phyloP scores from a whole-genome alignment of 2,797 vertebrate species.

The Gallinago nigripennis region DNA sequence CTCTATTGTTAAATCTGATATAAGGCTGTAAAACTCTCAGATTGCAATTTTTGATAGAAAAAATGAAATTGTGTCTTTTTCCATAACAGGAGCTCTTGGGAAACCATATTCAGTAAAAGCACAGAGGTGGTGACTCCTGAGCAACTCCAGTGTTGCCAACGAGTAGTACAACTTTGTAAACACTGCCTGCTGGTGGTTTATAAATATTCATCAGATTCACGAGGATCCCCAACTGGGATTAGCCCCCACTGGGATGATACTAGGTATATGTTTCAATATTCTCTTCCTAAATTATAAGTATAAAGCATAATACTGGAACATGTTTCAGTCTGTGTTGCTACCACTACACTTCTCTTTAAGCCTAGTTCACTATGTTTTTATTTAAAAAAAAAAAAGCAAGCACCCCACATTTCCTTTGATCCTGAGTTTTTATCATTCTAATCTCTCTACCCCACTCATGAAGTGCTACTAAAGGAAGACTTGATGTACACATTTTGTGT shows the following conservation, averaged over 20 bases:
- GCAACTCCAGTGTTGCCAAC: constrained; percentile 93
- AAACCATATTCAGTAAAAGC: constrained; percentile 91
- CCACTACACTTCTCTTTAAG: not conserved
- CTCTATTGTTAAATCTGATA: constrained; percentile 42
- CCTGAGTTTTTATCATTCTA: not conserved
- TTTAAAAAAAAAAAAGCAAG: not conserved
- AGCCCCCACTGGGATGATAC: constrained; percentile 91
- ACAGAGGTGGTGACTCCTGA: constrained; percentile 88
- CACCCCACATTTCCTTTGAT: not conserved
- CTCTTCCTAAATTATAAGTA: not conserved
- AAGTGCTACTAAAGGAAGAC: not conserved
- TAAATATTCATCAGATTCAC: constrained; percentile 91
- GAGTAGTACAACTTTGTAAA: constrained; percentile 93
- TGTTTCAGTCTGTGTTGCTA: not conserved
- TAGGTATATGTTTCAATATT: constrained; percentile 80
- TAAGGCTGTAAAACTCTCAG: constrained; percentile 26
- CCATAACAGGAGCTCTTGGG: constrained; percentile 89
- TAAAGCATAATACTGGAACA: not conserved
- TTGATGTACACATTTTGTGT: not conserved
- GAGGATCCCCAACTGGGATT: constrained; percentile 85
- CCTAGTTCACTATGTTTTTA: not conserved
- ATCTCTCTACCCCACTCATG: not conserved
- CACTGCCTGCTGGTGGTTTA: constrained; percentile 96
- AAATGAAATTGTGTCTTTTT: constrained; percentile 62
- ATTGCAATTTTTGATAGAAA: constrained; percentile 43